Base-by-base conservation (phyloP, 2,888 invertebrate genomes). In the Muschampia plurimacula region DNA sequence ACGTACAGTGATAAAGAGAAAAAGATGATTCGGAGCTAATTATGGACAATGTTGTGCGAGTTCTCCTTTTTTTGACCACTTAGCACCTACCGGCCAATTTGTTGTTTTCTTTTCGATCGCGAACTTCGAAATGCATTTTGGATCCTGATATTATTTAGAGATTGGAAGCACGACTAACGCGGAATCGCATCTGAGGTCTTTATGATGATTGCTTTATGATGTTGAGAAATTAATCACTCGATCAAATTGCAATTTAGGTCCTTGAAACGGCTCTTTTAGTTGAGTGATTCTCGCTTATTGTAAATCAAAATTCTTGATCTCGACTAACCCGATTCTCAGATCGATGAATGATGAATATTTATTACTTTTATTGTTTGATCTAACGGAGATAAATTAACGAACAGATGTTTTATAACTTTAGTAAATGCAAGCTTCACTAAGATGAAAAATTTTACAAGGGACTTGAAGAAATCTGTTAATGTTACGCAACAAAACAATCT, bases 1-100 rank as follows among this genome's bases (percentile, higher is more conserved):
- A 86, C 87, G 87, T 87, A 90, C 88, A 87, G 84, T 84, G 89
- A 87, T 90, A 92, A 90, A 89, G 88, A 88, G 88, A 89, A 92
- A 89, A 91, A 88, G 88, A 92, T 91, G 90, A 92, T 92, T 91
- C 89, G 86, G 84, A 84, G 89, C 92, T 93, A 93, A 93, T 93
- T 93, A 93, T 90, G 88, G 85, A 81, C 83, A 85, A 85, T 88
- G 89, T 86, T 84, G 83, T 77, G 79, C 28, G 82, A 81, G 81
- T 72, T 78, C 75, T 78, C 82, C 82, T 87, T 87, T 91, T 90
- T 90, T 87, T 82, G 82, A 81, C 84, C 90, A 89, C 89, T 91
- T 91, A 91, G 87, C 92, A 91, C 91, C 89, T 89, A 85, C 86
- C 83, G 80, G 80, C 83, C 86, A 87, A 85, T 86, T 87, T 87